phyloP scores from a whole-genome alignment of 2,888 invertebrate species.

The Ochropleura plecta region DNA sequence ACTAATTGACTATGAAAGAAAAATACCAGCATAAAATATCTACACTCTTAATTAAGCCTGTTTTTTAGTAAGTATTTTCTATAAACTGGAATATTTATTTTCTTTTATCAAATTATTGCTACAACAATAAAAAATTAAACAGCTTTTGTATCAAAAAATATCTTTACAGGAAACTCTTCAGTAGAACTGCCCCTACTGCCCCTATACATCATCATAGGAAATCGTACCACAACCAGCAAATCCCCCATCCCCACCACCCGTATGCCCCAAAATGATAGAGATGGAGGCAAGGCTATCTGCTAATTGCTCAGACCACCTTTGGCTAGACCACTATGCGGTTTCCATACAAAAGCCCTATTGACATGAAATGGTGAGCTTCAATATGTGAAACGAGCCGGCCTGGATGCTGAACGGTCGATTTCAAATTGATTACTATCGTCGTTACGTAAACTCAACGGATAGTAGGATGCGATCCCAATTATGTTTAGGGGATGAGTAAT shows the following conservation, averaged over 20 bases:
- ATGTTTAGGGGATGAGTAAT: constrained; percentile 22
- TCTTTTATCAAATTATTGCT: too few relatives aligned
- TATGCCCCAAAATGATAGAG: constrained; percentile 65
- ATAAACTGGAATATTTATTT: too few relatives aligned
- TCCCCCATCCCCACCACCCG: constrained; percentile 11
- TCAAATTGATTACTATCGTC: constrained; percentile 73
- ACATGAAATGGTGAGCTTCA: constrained; percentile 76
- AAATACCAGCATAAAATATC: too few relatives aligned
- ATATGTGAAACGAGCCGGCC: constrained; percentile 74
- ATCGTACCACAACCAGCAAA: background rate
- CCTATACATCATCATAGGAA: background rate
- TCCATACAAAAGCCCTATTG: constrained; percentile 84
- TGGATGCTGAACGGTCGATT: constrained; percentile 68
- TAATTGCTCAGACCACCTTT: constrained; percentile 85
- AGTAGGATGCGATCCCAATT: constrained; percentile 41
- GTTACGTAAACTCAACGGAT: constrained; percentile 45
- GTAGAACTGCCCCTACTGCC: too few relatives aligned
- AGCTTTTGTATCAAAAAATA: too few relatives aligned
- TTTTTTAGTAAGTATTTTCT: too few relatives aligned
- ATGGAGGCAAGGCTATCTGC: constrained; percentile 78
- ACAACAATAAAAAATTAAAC: too few relatives aligned
- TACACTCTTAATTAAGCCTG: too few relatives aligned
- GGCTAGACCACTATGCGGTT: constrained; percentile 80
- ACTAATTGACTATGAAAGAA: too few relatives aligned
- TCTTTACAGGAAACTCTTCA: background rate